Evolutionary conservation across 2,113 vertebrate genomes (phyloP).

Genomic region (Haemorhous mexicanus): DNA sequence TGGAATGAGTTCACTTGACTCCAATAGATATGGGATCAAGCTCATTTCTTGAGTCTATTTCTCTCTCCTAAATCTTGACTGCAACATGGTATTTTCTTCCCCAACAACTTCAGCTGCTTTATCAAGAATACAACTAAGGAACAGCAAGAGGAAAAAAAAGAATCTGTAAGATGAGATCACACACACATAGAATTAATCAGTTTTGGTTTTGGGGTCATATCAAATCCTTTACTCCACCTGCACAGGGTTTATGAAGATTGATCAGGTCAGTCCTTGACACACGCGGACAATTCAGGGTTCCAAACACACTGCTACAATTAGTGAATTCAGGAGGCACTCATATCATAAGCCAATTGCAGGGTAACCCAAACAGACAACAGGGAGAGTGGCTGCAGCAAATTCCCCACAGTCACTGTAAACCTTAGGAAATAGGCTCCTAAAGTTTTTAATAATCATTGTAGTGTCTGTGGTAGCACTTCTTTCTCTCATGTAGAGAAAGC

Average conservation of each 20-base stretch:
- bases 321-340: not conserved
- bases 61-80: not conserved
- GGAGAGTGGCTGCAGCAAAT: not conserved
- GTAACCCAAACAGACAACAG: not conserved
- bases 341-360: not conserved
- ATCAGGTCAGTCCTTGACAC: not conserved
- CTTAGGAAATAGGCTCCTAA: not conserved
- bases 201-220: not conserved
- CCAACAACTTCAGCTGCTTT: not conserved
- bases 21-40: not conserved
- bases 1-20: not conserved
- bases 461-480: not conserved
- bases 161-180: not conserved
- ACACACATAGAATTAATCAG: not conserved
- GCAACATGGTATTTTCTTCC: not conserved
- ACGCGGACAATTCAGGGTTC: not conserved
- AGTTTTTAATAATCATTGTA: not conserved
- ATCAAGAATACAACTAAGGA: not conserved
- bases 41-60: not conserved
- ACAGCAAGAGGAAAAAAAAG: not conserved
- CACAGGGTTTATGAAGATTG: not conserved
- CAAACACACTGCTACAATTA: not conserved
- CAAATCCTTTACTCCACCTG: not conserved
- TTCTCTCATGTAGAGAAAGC: not conserved
- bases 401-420: not conserved